Evolutionary conservation across 1,140 invertebrate genomes (phyloP), one percentile per base, ranked within the genome.

Genomic region (Caenorhabditis inopinata): DNA sequence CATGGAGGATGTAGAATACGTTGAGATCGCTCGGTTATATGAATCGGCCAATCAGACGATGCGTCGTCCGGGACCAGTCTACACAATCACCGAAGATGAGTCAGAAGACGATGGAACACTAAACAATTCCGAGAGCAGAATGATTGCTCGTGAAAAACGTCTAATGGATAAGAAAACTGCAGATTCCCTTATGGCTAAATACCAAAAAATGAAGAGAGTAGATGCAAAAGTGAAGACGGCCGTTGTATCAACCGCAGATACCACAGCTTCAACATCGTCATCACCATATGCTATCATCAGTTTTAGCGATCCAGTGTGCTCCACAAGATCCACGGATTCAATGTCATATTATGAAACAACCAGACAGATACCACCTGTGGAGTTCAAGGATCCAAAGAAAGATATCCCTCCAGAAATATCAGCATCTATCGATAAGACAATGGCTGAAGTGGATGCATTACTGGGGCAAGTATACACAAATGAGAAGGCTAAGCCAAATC

Each of bases 1-100:
- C 38, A 79, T 85, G 32, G 86, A 87, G 49, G 86, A 87, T 25
- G 47, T 76, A 0, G 79, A 83, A 12, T 32, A 68, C 25, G 38
- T 21, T 45, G 27, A 74, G n/a, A 14, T 76, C 51, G 49, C 35
- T 48, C 38, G 53, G n/a, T 27, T 78, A 18, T 78, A 78, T 32
- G 42, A 82, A 21, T 35, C 23, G 14, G 23, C 38, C 7, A 51
- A 45, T 42, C 81, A 85, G 78, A 79, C 35, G 29, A 74, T 45
- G 35, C 85, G 82, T 51, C 79, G 85, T 29, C 85, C 88, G 5
- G 83, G 85, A 21, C 87, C 87, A 14, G 85, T 87, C n/a, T 89
- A 89, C 68, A 87, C 87, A 25, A 87, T 89, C 46, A 85, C 85
- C 11, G 86, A 87, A 77, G 84, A 81, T 45, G 87, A 87, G 47